A percentile compares a stretch with the other conserved stretches of the same genome.
These are phyloP conservation scores for Macropis europaea DNA, from an alignment of 2,888 invertebrate species.

Conservation along the genomic window DNA sequence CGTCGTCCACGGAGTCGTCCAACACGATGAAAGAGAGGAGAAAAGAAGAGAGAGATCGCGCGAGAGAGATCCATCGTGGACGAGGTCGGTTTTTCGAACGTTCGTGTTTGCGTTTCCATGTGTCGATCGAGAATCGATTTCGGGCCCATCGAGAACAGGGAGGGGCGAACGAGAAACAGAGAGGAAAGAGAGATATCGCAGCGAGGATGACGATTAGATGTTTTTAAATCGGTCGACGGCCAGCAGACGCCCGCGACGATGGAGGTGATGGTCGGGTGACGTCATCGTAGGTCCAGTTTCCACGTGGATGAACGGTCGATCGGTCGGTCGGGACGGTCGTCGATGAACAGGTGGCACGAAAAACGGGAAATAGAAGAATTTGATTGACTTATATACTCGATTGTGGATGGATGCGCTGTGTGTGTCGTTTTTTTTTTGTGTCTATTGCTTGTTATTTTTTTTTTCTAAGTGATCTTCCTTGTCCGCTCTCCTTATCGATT, in stretches of 20 bases:
- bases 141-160: too few species aligned
- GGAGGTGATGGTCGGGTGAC: slow-evolving; percentile 43
- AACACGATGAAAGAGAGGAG: slow-evolving; percentile 20
- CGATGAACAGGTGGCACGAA: slow-evolving; percentile 69
- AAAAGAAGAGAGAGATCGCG: slow-evolving; percentile 35
- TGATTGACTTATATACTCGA: slow-evolving; percentile 75
- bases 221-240: neutral
- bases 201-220: slow-evolving; percentile 13
- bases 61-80: slow-evolving; percentile 33
- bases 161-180: too few species aligned
- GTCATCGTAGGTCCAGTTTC: slow-evolving; percentile 42
- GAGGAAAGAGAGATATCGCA: too few species aligned
- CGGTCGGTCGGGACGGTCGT: slow-evolving; percentile 41
- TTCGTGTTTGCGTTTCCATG: neutral
- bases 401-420: slow-evolving; percentile 59
- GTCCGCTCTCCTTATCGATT: neutral
- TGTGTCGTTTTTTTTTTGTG: slow-evolving; percentile 42
- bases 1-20: slow-evolving; percentile 39
- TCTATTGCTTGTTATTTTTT: slow-evolving; percentile 22
- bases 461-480: slow-evolving; percentile 4
- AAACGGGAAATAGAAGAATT: slow-evolving; percentile 80
- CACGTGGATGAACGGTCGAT: slow-evolving; percentile 47
- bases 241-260: slow-evolving; percentile 32
- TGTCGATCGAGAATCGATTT: too few species aligned
- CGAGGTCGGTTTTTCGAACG: slow-evolving; percentile 29